Evolutionary conservation across 2,797 vertebrate species (phyloP), one percentile per base, ranked within the genome.

Genomic region (Lophotriccus pileatus): DNA sequence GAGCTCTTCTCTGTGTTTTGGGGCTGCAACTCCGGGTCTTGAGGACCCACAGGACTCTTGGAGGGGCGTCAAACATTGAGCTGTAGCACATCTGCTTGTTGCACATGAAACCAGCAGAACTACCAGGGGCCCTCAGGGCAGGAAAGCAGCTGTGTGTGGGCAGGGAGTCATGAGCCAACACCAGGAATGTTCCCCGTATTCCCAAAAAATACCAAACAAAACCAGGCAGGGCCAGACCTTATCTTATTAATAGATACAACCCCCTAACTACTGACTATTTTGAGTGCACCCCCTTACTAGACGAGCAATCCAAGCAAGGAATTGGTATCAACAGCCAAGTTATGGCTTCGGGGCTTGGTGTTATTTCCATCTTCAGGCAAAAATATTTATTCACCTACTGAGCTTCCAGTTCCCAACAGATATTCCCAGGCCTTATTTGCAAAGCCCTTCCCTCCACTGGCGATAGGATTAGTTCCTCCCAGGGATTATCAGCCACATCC

Each of bases 381-480:
- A 89, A 92, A 55, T 32, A 46, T 82, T 92, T 73, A 78, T 47
- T 87, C 50, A 66, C 52, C 19, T 12, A 13, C 50, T 36, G 81
- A 89, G 83, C 53, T 94, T 69, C 62, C 84, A 95, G 90, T 46
- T 90, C 89, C 82, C 83, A 70, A 13, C 36, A 94, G 85, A 59
- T 53, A 73, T 32, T 85, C 90, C 88, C 64, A 89, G 86, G 64
- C 49, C 67, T 43, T n/a, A 59, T 66, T 24, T 53, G 58, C 73
- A 87, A 83, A 92, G 85, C 78, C 63, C 39, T 63, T 63, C 93
- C 78, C 89, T 73, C 7, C 62, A 10, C 50, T 44, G 67, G 9
- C 4, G 50, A 86, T 1, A 53, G 69, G 76, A 94, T 93, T 87
- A 87, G 69, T 1, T 72, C 49, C 82, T 85, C 73, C 52, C 3